Base-by-base conservation (phyloP, 2,797 vertebrate species). In the Gephyroberyx darwinii region DNA sequence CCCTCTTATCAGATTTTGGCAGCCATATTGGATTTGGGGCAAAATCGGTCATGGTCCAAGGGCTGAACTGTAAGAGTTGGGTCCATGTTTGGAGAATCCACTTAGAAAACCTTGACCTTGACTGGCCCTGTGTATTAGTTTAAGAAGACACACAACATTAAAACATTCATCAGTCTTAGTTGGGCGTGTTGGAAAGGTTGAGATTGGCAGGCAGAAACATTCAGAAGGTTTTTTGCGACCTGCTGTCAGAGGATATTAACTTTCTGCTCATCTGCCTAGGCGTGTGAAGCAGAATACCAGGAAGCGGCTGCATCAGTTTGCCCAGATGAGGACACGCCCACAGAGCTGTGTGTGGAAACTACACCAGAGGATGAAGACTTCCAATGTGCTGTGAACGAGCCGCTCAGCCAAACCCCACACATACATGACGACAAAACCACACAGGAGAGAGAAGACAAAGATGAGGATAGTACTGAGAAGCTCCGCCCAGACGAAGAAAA, bases 201-300 rank as follows among this genome's bases (percentile, higher is more conserved):
- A 26, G 26, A 26, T 26, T 26, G 26, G 26, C 26, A 2, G 2
- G 26, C 26, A 26, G 26, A 26, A 26, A 26, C 26, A 26, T 26
- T 26, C 26, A 26, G 26, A 26, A 26, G 26, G 26, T 26, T 26
- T 26, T 26, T 26, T 26, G 26, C 4, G 26, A 26, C 4, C 26
- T 26, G 26, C 26, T 26, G 26, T 26, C 26, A 2, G 26, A 26
- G 26, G 26, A 26, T 26, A 10, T 20, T 39, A 22, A 47, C 17
- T 68, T 39, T 78, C 17, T 39, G 16, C 65, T 71, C 0, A 7
- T 71, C 10, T 58, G 12, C 72, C 5, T 66, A 89, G 86, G 77
- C 74, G 58, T 33, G 71, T 10, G n/a, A 69, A 37, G 66, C 33
- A 56, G 66, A 79, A 54, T 31, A 16, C 31, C 65, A n/a, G 5